A percentile compares a stretch with the other conserved stretches of the same genome.
Conservation (phyloP, 2,888 invertebrate genomes). For the Tetragnatha montana region DNA sequence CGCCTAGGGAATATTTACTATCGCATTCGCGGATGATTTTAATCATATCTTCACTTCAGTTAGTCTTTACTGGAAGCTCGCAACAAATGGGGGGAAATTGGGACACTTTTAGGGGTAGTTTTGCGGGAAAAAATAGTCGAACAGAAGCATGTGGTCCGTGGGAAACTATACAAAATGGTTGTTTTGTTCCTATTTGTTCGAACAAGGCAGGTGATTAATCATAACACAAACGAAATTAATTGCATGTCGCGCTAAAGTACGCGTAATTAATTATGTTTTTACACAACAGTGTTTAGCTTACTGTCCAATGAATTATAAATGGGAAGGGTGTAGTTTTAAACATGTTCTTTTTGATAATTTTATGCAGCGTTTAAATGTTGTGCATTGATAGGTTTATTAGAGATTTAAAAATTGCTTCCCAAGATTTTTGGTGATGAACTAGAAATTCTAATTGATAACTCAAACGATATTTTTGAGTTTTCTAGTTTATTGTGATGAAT, state of each 20-base stretch:
- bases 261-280: slow-evolving; percentile 23
- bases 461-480: too few relatives aligned
- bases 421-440: not conserved
- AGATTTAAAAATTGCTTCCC: not conserved
- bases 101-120: not conserved
- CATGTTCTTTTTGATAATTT: slow-evolving; percentile 2
- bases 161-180: not conserved
- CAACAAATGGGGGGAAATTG: not conserved
- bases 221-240: slow-evolving; percentile 34
- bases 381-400: not conserved
- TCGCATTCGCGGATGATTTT: not conserved
- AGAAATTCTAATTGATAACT: too few relatives aligned
- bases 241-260: slow-evolving; percentile 20
- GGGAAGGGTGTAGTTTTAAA: slow-evolving; percentile 1
- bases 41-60: not conserved
- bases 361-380: not conserved
- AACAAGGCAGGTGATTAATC: slow-evolving; percentile 29
- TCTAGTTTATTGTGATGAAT: too few relatives aligned
- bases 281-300: slow-evolving; percentile 5
- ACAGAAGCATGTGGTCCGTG: not conserved
- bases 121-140: not conserved
- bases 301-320: slow-evolving; percentile 40
- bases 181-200: not conserved
- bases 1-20: not conserved
- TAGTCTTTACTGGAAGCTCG: not conserved